Evolutionary conservation across 2,797 vertebrate genomes (phyloP), one percentile per base, ranked within the genome.

Genomic region (Phataginus tetradactyla): DNA sequence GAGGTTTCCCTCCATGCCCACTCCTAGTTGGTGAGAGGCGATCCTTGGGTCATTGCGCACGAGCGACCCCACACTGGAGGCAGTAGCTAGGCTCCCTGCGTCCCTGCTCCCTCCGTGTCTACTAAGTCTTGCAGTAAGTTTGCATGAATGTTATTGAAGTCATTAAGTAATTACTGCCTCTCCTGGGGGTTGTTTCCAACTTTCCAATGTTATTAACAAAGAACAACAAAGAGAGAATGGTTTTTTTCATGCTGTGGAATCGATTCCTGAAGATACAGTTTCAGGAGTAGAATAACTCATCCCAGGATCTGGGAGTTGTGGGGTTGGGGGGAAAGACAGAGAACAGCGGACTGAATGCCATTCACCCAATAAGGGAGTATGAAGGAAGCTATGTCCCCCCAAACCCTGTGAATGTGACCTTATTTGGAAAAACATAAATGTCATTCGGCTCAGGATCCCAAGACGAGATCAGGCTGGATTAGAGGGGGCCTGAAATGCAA

Each of bases 81-180:
- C 12, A 1, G 37, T 29, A 4, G 13, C 2, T 0, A 5, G 3
- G 3, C 17, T 12, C 63, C 37, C 34, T 11, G 2, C 1, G 37
- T 37, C n/a, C 34, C 34, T 34, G 61, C 45, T 25, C 5, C 4
- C 57, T 39, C 55, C 45, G 1, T 1, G 7, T 15, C n/a, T 32
- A 2, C 14, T 1, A 3, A n/a, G 71, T 8, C 55, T 83, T 72
- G 69, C 20, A 1, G 79, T 75, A 10, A 71, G 29, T 49, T 13
- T 42, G 74, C 63, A 1, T 5, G 59, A 66, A 55, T 29, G 45
- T 84, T 53, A 72, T 7, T 59, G 53, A 88, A 86, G 32, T 66
- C 27, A 94, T 94, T 94, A 92, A 88, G 71, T 81, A 69, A 92
- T 91, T 69, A 78, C 77, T 63, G 77, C 63, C 79, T 96, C 91